Evolutionary conservation across 2,888 invertebrate species (phyloP), one percentile per base, ranked within the genome.

Genomic region (Schizaphis graminum): DNA sequence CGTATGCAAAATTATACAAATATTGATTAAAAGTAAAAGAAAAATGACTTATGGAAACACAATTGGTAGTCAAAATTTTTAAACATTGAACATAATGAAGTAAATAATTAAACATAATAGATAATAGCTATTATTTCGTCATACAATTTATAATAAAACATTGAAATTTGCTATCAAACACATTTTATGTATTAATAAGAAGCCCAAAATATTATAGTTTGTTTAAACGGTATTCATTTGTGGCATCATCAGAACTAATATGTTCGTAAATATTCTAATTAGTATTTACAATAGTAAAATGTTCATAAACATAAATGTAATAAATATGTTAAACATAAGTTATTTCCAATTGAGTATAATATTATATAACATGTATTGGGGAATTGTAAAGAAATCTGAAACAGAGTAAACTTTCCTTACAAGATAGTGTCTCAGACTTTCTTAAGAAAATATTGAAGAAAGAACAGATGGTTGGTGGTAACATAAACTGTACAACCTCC

Each of bases 241-340:
- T 93, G 93, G 89, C 84, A 90, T 89, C 56, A 84, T 84, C 24
- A 93, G 53, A 92, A 89, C 87, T 92, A 61, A 85, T 91, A 86
- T 56, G 26, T 53, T 35, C 16, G 21, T 77, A 77, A 77, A 57
- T 57, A 53, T 56, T 85, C 24, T 85, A 91, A 77, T 77, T 77
- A 77, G 77, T 77, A 77, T 77, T 87, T 87, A 92, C 92, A 87
- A n/a, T 56, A 87, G 47, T 61, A 49, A 77, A 91, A 87, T 92
- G 61, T 56, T 85, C 44, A 92, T 61, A 49, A 61, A 85, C 53
- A 57, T 85, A 67, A 57, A 86, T 47, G 11, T 85, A 47, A 47
- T 67, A 67, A n/a, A n/a, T 41, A 91, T 92, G 41, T 57, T 47
- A 84, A 67, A 90, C 57, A 90, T 41, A 86, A 49, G 7, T 85